A percentile compares a stretch with the other conserved stretches of the same genome.
Evolutionary conservation across 2,113 vertebrate genomes (phyloP).

Genomic region (Xyliphius kryptos): DNA sequence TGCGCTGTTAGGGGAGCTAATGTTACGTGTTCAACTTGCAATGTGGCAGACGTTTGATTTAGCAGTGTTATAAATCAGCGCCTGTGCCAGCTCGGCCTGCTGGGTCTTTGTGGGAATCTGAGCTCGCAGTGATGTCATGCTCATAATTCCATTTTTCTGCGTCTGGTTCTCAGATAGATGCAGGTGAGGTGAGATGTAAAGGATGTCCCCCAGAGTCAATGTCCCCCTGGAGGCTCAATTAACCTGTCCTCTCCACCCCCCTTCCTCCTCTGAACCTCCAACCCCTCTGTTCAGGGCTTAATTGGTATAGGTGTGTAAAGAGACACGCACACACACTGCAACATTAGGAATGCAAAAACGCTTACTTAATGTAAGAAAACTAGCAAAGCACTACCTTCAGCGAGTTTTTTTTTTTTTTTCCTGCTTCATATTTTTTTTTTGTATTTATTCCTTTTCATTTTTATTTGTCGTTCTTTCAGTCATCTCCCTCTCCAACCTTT

Average conservation of each 20-base stretch:
- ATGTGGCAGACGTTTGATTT: slow-evolving; percentile 52
- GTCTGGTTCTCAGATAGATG: slow-evolving; percentile 60
- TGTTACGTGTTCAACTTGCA: slow-evolving; percentile 33
- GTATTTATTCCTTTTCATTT: slow-evolving; percentile 44
- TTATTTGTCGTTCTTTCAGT: slow-evolving; percentile 30
- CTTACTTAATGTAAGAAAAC: not conserved
- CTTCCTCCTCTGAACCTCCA: slow-evolving; percentile 15
- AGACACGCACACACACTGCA: slow-evolving; percentile 13
- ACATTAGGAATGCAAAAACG: not conserved
- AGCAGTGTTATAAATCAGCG: slow-evolving; percentile 56
- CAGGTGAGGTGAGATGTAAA: slow-evolving; percentile 58
- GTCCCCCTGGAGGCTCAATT: slow-evolving; percentile 69
- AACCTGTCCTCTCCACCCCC: slow-evolving; percentile 63
- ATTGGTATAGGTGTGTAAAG: slow-evolving; percentile 61
- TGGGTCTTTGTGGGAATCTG: slow-evolving; percentile 55
- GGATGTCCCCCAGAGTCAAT: slow-evolving; percentile 48
- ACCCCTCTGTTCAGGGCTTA: slow-evolving; percentile 51
- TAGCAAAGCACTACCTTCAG: no score
- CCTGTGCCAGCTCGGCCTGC: slow-evolving; percentile 52
- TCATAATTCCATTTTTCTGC: slow-evolving; percentile 56
- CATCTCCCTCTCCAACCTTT: slow-evolving; percentile 52
- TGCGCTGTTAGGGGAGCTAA: slow-evolving; percentile 51
- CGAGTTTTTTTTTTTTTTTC: no score
- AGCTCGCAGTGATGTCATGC: slow-evolving; percentile 64
- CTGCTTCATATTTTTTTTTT: slow-evolving; percentile 43